These are phyloP conservation scores for Gallinago undulata DNA, from an alignment of 2,113 vertebrate species.

Conservation along the genomic window DNA sequence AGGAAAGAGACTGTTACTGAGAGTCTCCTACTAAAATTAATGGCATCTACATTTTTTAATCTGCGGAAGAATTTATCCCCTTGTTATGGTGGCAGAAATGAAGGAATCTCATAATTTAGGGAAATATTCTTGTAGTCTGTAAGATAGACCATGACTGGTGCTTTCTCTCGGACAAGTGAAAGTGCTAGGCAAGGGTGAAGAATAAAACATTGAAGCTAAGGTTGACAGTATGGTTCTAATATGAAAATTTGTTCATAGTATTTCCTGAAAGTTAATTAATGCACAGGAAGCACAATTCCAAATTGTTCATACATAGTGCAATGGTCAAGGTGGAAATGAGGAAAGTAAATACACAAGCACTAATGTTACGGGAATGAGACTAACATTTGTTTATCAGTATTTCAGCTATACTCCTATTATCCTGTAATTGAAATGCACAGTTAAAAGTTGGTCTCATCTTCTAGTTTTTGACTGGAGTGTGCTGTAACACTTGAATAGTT, in stretches of 20 bases:
- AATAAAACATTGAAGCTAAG: background rate
- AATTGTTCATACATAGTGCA: background rate
- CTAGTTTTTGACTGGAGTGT: background rate
- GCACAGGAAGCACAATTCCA: background rate
- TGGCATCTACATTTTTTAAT: background rate
- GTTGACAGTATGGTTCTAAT: background rate
- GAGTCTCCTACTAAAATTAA: background rate
- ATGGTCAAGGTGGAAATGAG: background rate
- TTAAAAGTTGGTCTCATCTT: background rate
- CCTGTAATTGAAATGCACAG: background rate
- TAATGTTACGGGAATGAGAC: background rate
- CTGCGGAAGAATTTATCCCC: background rate
- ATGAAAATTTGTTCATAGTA: background rate
- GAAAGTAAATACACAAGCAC: background rate
- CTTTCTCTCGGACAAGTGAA: background rate
- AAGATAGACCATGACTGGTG: background rate
- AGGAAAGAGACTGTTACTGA: background rate
- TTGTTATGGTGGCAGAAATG: background rate
- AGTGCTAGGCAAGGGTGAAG: background rate
- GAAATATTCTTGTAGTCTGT: background rate
- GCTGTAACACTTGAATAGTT: background rate
- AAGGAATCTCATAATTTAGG: background rate
- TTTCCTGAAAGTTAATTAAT: constrained; percentile 21
- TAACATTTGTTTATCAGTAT: background rate
- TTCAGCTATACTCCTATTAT: background rate